phyloP scores from a whole-genome alignment of 92 coral and sea anemone species.

The Phymanthus crucifer region DNA sequence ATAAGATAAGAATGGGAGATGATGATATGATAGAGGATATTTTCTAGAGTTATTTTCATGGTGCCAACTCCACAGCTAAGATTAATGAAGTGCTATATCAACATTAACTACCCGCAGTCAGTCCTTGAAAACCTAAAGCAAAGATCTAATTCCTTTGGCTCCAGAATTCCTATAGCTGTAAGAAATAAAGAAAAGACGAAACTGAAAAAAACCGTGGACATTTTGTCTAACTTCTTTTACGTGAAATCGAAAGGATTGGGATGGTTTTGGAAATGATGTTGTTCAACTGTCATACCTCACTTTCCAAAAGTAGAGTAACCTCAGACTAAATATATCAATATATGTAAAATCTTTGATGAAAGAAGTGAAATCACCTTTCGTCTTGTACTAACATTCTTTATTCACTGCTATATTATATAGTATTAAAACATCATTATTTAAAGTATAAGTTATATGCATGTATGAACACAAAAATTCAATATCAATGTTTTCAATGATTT shows the following conservation, averaged over 20 bases:
- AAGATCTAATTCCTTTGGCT: slow-evolving; percentile 7
- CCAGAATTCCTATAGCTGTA: slow-evolving; percentile 1
- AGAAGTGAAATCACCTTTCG: slow-evolving; percentile 14
- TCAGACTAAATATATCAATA: slow-evolving; percentile 19
- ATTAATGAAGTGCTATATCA: slow-evolving; percentile 27
- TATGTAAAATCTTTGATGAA: slow-evolving; percentile 4
- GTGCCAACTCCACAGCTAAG: slow-evolving; percentile 17
- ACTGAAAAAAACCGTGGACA: neutral
- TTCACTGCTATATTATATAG: slow-evolving; percentile 32
- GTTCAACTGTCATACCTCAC: slow-evolving; percentile 12
- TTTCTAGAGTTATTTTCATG: slow-evolving; percentile 11
- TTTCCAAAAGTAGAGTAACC: slow-evolving; percentile 16
- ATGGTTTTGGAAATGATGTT: neutral
- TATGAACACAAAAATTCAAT: slow-evolving; percentile 31
- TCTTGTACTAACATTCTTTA: slow-evolving; percentile 27
- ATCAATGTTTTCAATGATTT: slow-evolving; percentile 14
- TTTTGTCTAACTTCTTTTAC: neutral
- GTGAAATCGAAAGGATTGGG: slow-evolving; percentile 7
- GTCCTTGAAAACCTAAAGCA: slow-evolving; percentile 14
- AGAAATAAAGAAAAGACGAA: neutral
- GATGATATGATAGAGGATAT: slow-evolving; percentile 13
- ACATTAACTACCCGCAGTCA: slow-evolving; percentile 27
- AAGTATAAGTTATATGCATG: slow-evolving; percentile 26
- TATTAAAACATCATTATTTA: slow-evolving; percentile 32
- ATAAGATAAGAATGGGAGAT: slow-evolving; percentile 2